Base-by-base conservation (phyloP, 2,797 vertebrate genomes). In the Coilia nasus region DNA sequence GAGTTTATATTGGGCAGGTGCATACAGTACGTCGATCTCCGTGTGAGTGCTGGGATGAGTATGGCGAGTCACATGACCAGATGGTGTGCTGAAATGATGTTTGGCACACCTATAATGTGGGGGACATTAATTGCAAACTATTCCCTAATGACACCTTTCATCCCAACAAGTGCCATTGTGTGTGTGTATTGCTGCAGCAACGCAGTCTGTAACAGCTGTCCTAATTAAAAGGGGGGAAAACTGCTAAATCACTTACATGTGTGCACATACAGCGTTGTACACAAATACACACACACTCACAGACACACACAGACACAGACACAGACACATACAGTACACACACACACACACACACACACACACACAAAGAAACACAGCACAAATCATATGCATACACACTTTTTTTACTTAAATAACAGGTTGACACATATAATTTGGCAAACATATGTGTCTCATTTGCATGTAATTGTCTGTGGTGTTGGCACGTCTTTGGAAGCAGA, bases 61-160 rank as follows among this genome's bases (percentile, higher is more conserved):
- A 83, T 54, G 56, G 82, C 28, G 41, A 87, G 83, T 85, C 86
- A 85, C 86, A 81, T 87, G 83, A 85, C 83, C 71, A 85, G 56
- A 85, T 83, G 83, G 57, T 85, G 62, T 83, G 75, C 78, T 85
- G 71, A 59, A 82, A 85, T 84, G 71, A 87, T 84, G 87, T 88
- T 85, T 84, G 28, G 83, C 44, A 71, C 31, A 83, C 84, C 80
- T 85, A 56, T 56, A 50, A 85, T 87, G 82, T n/a, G 84, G 83
- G 56, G 80, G 46, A 80, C 60, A 80, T 85, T 85, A 83, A 87
- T 85, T 87, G 56, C 81, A 87, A 80, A 81, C 75, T 81, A 85
- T 85, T 87, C 67, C 64, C 83, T 15, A 60, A 85, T 85, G 86
- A 50, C 81, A 81, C 64, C 81, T 44, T 71, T 83, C 81, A 83